phyloP scores from a whole-genome alignment of 2,888 invertebrate species.

The Abrostola triplasia region DNA sequence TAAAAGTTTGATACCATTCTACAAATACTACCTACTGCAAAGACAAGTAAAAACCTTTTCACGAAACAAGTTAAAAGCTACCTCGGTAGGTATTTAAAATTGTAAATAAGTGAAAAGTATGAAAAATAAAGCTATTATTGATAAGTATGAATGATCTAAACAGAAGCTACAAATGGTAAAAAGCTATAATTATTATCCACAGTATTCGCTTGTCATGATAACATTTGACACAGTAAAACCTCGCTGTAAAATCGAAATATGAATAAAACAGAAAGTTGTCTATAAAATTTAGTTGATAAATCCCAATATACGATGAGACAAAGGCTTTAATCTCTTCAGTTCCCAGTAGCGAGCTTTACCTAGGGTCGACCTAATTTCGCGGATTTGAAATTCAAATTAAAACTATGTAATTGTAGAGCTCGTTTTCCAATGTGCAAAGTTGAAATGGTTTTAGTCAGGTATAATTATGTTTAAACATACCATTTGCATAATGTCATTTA shows the following conservation, averaged over 20 bases:
- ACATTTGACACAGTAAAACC: background rate
- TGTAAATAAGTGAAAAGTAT: too few relatives aligned
- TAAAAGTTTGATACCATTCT: too few relatives aligned
- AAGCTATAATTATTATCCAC: background rate
- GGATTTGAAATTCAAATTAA: constrained; percentile 58
- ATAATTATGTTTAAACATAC: background rate
- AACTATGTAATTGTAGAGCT: constrained; percentile 47
- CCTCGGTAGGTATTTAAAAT: too few relatives aligned
- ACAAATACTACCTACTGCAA: too few relatives aligned
- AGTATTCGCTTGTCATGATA: background rate
- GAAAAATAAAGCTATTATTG: too few relatives aligned
- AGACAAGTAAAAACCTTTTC: too few relatives aligned
- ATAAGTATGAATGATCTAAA: too few relatives aligned
- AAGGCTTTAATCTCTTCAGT: constrained; percentile 45
- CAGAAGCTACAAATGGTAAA: background rate
- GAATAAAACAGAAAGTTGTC: constrained; percentile 14
- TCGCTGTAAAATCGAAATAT: constrained; percentile 3
- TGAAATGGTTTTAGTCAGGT: constrained; percentile 5
- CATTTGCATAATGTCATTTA: background rate
- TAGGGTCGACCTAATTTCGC: constrained; percentile 54
- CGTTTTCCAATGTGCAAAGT: constrained; percentile 21
- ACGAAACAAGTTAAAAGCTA: too few relatives aligned
- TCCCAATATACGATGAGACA: constrained; percentile 39
- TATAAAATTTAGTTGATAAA: constrained; percentile 23
- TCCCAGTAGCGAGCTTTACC: constrained; percentile 40